Evolutionary conservation across 2,797 vertebrate genomes (phyloP), one percentile per base, ranked within the genome.

Genomic region (Enteromius unitaeniatus): DNA sequence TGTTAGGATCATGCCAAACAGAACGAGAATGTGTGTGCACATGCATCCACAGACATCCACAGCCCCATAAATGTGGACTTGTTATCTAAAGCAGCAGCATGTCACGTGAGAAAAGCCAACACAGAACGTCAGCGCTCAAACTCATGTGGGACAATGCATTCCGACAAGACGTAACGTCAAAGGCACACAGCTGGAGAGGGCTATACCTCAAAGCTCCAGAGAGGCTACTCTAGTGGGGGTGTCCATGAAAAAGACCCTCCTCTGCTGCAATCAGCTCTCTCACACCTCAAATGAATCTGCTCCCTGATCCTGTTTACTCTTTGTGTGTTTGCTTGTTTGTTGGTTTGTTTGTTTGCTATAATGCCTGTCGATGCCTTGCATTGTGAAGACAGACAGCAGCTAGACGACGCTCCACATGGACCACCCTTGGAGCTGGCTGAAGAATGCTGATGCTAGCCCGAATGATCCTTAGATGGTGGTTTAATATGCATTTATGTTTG

Each of bases 341-440:
- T 93, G 94, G 93, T 92, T 95, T 95, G 93, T 91, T 94, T 94
- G 93, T 94, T 95, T 94, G 92, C 92, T 91, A 91, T 94, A 89
- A 90, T 92, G 91, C 90, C 89, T 91, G 89, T 91, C 89, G 93
- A 94, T 92, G 92, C 92, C 87, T 92, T 91, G 90, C 91, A 91
- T 90, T 91, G 87, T 78, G 85, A 83, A 75, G 70, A 78, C 78
- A 84, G 88, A 80, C 28, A 86, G 79, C 72, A 76, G 68, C 62
- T 76, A 8, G 51, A 84, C 87, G 86, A 85, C 70, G 87, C 80
- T 62, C 88, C 89, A 89, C 92, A 90, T 85, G 82, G 91, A 93
- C 93, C 92, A 93, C 93, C 92, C 91, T 89, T 82, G 79, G 91
- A 92, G 91, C 89, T 91, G 93, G 92, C 85, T 65, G 90, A 91